These are phyloP conservation scores for Amorpha juglandis DNA, from an alignment of 2,888 invertebrate genomes.

Conservation along the genomic window DNA sequence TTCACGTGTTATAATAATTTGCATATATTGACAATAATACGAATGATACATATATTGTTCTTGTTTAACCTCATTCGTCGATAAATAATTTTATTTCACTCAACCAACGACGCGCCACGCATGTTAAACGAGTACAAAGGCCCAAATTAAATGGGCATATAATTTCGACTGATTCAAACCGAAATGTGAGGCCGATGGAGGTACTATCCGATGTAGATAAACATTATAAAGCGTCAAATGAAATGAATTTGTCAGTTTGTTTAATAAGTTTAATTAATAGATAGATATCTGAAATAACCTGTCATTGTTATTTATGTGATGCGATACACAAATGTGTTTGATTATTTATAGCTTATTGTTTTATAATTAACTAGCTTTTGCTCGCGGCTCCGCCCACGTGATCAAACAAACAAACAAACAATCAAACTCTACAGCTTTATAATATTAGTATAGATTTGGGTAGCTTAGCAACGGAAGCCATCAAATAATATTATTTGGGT, in stretches of 20 bases:
- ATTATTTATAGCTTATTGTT: too few species aligned
- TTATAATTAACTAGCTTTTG: too few species aligned
- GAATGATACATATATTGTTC: not conserved
- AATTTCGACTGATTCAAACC: constrained; percentile 23
- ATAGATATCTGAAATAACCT: constrained; percentile 27
- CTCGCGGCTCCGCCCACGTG: too few species aligned
- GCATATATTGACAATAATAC: not conserved
- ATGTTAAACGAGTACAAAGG: constrained; percentile 5
- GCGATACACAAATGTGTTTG: not conserved
- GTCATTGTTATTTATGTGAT: constrained; percentile 1
- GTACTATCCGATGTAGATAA: constrained; percentile 29
- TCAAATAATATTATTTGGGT: too few species aligned
- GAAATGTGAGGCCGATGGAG: constrained; percentile 21
- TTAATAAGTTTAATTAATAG: constrained; percentile 35
- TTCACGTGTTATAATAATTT: too few species aligned
- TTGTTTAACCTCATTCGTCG: not conserved
- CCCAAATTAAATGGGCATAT: constrained; percentile 18
- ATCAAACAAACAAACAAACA: too few species aligned
- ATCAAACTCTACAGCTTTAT: too few species aligned
- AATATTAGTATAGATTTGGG: too few species aligned
- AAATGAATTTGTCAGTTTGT: constrained; percentile 35
- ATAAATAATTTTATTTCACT: constrained; percentile 8
- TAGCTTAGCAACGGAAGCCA: too few species aligned
- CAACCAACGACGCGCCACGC: not conserved
- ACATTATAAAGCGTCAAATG: constrained; percentile 26